Conservation (phyloP, 2,113 vertebrate species). For the Melanerpes aurifrons region DNA sequence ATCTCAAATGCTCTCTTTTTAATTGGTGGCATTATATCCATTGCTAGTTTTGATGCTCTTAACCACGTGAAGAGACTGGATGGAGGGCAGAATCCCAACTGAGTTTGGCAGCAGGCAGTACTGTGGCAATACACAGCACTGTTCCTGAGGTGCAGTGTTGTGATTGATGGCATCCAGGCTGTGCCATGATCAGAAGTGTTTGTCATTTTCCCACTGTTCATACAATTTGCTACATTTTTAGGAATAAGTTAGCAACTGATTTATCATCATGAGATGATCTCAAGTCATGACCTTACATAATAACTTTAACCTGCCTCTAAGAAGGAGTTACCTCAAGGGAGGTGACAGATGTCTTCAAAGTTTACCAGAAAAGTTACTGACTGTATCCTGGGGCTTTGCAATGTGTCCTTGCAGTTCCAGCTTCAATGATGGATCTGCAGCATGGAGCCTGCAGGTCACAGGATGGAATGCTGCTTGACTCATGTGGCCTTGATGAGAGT, state of each 20-base stretch:
- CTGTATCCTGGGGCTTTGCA: neutral
- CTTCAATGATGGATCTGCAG: neutral
- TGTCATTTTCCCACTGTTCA: neutral
- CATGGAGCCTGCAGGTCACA: neutral
- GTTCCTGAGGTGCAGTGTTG: neutral
- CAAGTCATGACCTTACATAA: neutral
- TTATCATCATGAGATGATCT: neutral
- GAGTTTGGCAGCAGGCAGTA: neutral
- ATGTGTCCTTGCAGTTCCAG: neutral
- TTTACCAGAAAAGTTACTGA: neutral
- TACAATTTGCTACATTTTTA: neutral
- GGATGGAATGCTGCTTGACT: neutral
- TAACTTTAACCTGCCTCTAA: neutral
- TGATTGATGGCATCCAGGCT: neutral
- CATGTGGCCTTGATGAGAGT: neutral
- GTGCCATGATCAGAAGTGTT: neutral
- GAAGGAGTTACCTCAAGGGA: conserved; percentile 16
- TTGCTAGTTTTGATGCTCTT: neutral
- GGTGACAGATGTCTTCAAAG: conserved; percentile 4
- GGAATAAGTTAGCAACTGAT: neutral
- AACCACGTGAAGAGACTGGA: neutral
- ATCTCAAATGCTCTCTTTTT: neutral
- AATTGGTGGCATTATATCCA: neutral
- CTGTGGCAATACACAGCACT: neutral
- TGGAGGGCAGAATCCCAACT: neutral